A percentile compares a stretch with the other conserved stretches of the same genome.
phyloP scores from a whole-genome alignment of 2,888 invertebrate genomes.

The Thelaira solivaga region DNA sequence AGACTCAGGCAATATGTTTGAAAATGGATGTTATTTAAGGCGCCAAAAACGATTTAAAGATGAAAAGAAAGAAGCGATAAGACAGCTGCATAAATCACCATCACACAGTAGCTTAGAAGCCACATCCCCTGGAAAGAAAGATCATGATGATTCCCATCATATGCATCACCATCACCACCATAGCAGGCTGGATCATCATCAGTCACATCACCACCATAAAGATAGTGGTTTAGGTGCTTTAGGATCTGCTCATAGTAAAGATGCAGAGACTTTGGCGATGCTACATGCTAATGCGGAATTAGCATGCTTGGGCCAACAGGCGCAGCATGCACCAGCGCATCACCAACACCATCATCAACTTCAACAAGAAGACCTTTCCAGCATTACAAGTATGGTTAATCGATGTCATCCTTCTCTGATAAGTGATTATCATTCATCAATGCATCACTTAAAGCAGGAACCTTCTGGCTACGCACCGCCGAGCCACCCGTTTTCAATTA shows the following conservation, averaged over 20 bases:
- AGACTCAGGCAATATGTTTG: conserved; percentile 99
- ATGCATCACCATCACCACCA: conserved; percentile 78
- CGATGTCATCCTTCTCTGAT: conserved; percentile 81
- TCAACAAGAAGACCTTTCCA: conserved; percentile 80
- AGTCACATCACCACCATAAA: conserved; percentile 72
- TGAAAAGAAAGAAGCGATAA: conserved; percentile 92
- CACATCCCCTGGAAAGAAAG: conserved; percentile 80
- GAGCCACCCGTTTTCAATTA: conserved; percentile 96
- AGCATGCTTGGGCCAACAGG: conserved; percentile 79
- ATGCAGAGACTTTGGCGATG: conserved; percentile 84
- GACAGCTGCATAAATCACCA: conserved; percentile 84
- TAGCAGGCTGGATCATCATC: conserved; percentile 73
- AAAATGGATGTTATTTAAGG: conserved; percentile 97
- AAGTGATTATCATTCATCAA: conserved; percentile 80
- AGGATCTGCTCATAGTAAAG: conserved; percentile 78
- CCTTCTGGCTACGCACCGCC: conserved; percentile 88
- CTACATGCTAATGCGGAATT: conserved; percentile 82
- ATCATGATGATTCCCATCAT: conserved; percentile 79
- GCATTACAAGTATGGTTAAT: conserved; percentile 83
- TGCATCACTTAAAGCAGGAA: conserved; percentile 87
- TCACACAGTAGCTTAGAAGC: conserved; percentile 79
- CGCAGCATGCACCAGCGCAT: conserved; percentile 78
- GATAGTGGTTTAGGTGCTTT: conserved; percentile 68
- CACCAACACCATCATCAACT: conserved; percentile 79
- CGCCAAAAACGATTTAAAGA: conserved; percentile 99